These are phyloP conservation scores for Mimachlamys varia DNA, from an alignment of 2,888 invertebrate species.

Conservation along the genomic window DNA sequence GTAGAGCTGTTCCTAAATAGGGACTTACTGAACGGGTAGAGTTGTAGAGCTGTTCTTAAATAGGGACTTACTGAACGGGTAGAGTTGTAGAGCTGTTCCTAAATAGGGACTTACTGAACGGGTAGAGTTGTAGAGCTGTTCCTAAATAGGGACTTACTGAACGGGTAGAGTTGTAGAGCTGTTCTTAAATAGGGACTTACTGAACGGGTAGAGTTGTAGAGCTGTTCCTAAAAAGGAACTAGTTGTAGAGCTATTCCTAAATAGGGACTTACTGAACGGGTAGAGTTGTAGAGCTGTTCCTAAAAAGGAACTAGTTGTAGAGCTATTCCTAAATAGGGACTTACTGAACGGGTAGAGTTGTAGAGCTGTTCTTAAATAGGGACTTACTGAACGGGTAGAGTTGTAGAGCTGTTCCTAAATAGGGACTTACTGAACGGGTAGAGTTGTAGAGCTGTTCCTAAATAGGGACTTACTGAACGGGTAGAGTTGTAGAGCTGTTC, in stretches of 20 bases:
- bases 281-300: background rate
- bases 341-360: background rate
- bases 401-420: background rate
- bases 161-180: background rate
- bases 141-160: conserved; percentile 21
- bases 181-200: conserved; percentile 15
- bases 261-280: background rate
- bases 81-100: background rate
- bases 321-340: too few relatives aligned
- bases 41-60: background rate
- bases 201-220: background rate
- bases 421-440: conserved; percentile 15
- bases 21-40: conserved; percentile 4
- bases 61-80: conserved; percentile 15
- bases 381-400: background rate
- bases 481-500: background rate
- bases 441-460: background rate
- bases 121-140: background rate
- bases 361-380: background rate
- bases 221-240: background rate
- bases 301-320: too few relatives aligned
- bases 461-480: conserved; percentile 15
- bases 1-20: background rate
- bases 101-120: conserved; percentile 15
- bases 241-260: too few relatives aligned